phyloP scores from a whole-genome alignment of 2,888 invertebrate genomes.

The Orthosia incerta region DNA sequence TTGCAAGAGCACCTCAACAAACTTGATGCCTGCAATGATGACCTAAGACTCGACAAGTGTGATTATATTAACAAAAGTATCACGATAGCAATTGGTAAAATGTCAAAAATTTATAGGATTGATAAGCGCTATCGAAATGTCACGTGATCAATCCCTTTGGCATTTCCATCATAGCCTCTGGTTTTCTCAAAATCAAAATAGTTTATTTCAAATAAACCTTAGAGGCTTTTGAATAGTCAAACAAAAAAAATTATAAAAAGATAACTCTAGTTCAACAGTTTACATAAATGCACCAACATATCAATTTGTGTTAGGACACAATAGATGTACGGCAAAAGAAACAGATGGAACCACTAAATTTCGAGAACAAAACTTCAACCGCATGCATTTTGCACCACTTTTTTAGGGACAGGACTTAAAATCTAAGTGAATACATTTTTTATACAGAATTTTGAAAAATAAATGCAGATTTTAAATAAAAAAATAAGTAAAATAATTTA shows the following conservation, averaged over 20 bases:
- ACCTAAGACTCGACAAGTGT: background rate
- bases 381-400: background rate
- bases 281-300: background rate
- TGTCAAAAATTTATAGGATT: too few species aligned
- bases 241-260: too few species aligned
- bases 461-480: background rate
- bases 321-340: background rate
- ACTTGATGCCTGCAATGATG: background rate
- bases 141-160: too few species aligned
- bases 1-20: background rate
- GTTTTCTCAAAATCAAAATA: too few species aligned
- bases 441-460: background rate
- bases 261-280: too few species aligned
- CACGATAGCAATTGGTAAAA: too few species aligned
- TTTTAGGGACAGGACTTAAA: background rate
- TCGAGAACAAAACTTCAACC: background rate
- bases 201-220: too few species aligned
- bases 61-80: too few species aligned
- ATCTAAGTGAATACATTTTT: background rate
- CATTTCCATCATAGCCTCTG: too few species aligned
- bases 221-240: too few species aligned
- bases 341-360: background rate
- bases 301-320: background rate
- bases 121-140: too few species aligned
- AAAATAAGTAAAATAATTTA: constrained; percentile 2